These are phyloP conservation scores for Tyrannus savana DNA, from an alignment of 2,113 vertebrate genomes.

Conservation along the genomic window DNA sequence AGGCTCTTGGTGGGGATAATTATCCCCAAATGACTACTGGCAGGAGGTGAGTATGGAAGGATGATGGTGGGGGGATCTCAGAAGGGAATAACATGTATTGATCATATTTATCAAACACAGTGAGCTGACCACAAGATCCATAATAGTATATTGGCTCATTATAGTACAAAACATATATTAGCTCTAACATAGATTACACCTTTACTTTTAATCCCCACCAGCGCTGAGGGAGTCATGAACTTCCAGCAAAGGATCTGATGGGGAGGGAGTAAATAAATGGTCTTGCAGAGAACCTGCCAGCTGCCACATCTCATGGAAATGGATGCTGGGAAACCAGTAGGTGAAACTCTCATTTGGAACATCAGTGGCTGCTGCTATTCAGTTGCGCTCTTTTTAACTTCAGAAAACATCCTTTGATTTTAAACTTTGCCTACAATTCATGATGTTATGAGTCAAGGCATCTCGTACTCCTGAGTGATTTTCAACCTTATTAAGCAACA, in stretches of 20 bases:
- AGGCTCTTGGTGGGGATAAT: constrained; percentile 47
- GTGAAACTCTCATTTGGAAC: neutral
- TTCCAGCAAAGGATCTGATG: neutral
- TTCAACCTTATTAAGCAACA: neutral
- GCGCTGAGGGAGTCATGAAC: constrained; percentile 26
- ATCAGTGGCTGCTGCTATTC: neutral
- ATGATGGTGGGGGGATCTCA: constrained; percentile 30
- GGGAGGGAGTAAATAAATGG: constrained; percentile 24
- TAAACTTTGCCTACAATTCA: neutral
- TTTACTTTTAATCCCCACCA: constrained; percentile 45
- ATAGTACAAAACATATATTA: constrained; percentile 30
- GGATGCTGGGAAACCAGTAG: neutral
- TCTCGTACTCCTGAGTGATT: neutral
- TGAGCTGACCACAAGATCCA: constrained; percentile 48
- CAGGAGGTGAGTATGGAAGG: neutral
- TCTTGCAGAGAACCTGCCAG: neutral
- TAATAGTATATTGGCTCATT: constrained; percentile 41
- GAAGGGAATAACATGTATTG: constrained; percentile 40
- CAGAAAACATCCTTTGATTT: neutral
- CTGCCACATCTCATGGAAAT: neutral
- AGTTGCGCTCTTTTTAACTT: neutral
- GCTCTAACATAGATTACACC: constrained; percentile 31
- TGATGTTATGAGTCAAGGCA: neutral
- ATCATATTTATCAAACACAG: constrained; percentile 37
- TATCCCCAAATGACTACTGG: constrained; percentile 25